Base-by-base conservation (phyloP, 2,888 invertebrate genomes). In the Oscheius sp. region DNA sequence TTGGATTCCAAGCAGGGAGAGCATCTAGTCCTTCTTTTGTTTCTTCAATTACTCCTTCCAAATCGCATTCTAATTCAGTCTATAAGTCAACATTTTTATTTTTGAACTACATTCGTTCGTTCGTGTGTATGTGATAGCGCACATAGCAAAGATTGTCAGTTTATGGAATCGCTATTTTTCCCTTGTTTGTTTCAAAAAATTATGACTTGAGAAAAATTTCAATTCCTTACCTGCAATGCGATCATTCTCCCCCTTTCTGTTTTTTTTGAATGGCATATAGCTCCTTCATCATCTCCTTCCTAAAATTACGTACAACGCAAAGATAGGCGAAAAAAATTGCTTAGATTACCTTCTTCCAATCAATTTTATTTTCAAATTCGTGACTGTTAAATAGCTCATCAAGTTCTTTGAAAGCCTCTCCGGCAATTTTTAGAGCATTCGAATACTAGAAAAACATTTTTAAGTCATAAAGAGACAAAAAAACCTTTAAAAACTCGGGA, bases 1-100 rank as follows among this genome's bases (percentile, higher is more conserved):
- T 49, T 9, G 47, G 47, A 36, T 62, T 62, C 62, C 62, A 62
- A 5, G 14, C n/a, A 8, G 62, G 47, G 12, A 62, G 49, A 2
- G 26, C 12, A 5, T 62, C 62, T 14, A 62, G 12, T 2, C 62
- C 62, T 12, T 47, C 45, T 49, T 49, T 49, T 8, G 47, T 62
- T 17, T 62, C 62, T 14, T 49, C 30, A n/a, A 47, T 20, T 24
- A 50, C 47, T 12, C 33, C 3, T 5, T 32, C 32, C n/a, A 62
- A 30, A 30, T 45, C 26, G 1, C 49, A 47, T 20, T 47, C 49
- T 1, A 62, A 22, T 30, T 47, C 33, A 12, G 62, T 49, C 62
- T 62, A 45, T 17, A 62, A 28, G 5, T 2, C 22, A 3, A 28
- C 9, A 14, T n/a, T n/a, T 51, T 24, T 33, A 2, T 20, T 20